Percentiles rank a stretch among this genome's conserved stretches.
phyloP scores from a whole-genome alignment of 1,140 invertebrate genomes.

The Mercenaria mercenaria region DNA sequence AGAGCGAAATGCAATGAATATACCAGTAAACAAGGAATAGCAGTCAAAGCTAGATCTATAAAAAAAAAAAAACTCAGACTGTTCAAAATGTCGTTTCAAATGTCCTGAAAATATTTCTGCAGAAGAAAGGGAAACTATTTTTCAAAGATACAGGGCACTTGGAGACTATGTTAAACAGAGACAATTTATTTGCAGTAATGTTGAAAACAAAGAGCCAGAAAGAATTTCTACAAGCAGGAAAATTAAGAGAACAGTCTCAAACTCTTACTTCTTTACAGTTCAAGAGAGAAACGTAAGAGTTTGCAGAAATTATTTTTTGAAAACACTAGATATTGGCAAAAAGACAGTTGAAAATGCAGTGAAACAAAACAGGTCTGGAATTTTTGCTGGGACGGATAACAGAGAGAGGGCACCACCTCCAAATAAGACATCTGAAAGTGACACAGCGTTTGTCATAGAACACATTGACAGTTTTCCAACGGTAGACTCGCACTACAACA shows the following conservation, averaged over 20 bases:
- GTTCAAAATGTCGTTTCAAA: conserved; percentile 54
- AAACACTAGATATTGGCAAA: conserved; percentile 65
- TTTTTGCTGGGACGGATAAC: conserved; percentile 51
- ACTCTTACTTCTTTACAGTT: background rate
- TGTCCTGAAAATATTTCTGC: conserved; percentile 63
- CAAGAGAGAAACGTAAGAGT: conserved; percentile 16
- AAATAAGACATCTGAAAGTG: conserved; percentile 59
- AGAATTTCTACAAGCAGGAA: conserved; percentile 11
- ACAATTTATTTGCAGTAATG: conserved; percentile 46
- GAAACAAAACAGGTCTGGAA: conserved; percentile 38
- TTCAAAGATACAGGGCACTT: conserved; percentile 19
- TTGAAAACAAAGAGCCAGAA: conserved; percentile 36
- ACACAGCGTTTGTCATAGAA: conserved; percentile 23
- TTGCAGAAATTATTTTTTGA: conserved; percentile 64
- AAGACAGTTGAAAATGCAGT: conserved; percentile 39
- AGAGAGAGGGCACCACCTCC: conserved; percentile 47
- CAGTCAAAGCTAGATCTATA: background rate
- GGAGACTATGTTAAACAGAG: conserved; percentile 13
- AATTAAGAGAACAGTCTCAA: conserved; percentile 22
- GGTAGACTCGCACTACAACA: conserved; percentile 65
- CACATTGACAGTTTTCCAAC: conserved; percentile 69
- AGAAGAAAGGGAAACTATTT: conserved; percentile 38
- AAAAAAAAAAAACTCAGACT: background rate
- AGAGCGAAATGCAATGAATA: background rate
- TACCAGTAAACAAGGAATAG: background rate